phyloP scores from a whole-genome alignment of 2,888 invertebrate species.

The Epinotia brunnichana region DNA sequence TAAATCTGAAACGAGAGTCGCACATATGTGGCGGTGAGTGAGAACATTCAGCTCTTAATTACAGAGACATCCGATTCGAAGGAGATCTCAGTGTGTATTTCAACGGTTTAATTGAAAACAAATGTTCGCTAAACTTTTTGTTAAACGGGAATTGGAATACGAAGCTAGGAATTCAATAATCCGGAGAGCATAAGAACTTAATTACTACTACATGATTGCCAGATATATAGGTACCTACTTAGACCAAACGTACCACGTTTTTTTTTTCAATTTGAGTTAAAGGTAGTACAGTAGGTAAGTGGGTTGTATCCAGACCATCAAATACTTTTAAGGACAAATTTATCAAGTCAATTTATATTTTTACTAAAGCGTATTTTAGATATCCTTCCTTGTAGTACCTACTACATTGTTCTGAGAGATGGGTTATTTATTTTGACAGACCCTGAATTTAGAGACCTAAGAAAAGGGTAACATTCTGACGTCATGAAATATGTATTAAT shows the following conservation, averaged over 20 bases:
- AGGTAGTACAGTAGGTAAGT: too few relatives aligned
- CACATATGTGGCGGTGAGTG: constrained; percentile 68
- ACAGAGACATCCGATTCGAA: constrained; percentile 67
- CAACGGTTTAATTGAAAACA: constrained; percentile 78
- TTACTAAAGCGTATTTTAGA: not conserved
- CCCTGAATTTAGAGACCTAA: constrained; percentile 19
- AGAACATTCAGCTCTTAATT: constrained; percentile 68
- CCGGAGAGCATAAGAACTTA: not conserved
- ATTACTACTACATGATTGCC: not conserved
- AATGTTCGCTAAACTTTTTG: constrained; percentile 64
- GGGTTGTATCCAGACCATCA: too few relatives aligned
- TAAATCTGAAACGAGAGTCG: constrained; percentile 69
- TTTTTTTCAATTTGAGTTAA: not conserved
- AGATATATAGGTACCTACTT: not conserved
- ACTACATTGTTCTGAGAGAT: constrained; percentile 1
- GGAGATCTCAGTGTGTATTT: constrained; percentile 71
- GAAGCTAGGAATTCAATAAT: not conserved
- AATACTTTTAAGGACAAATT: too few relatives aligned
- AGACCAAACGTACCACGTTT: not conserved
- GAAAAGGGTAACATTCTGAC: constrained; percentile 24
- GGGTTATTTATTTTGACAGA: constrained; percentile 31
- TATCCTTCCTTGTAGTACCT: not conserved
- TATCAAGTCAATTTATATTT: not conserved
- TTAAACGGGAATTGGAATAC: constrained; percentile 43
- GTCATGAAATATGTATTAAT: constrained; percentile 23